Evolutionary conservation across 2,888 invertebrate species (phyloP).

Genomic region (Eilema depressum): DNA sequence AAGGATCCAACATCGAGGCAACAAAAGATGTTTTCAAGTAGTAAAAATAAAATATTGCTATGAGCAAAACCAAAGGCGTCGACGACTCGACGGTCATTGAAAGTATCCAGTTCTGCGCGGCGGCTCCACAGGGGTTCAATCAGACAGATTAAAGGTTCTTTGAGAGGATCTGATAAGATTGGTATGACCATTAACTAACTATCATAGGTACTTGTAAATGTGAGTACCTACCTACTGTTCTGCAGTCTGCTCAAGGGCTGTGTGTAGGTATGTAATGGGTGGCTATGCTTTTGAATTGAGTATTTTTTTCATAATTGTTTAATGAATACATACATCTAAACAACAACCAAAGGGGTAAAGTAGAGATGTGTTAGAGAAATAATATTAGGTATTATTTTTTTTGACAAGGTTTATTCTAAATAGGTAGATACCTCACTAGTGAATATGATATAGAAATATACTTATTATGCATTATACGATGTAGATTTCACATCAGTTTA

Average conservation of each 20-base stretch:
- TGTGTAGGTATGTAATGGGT: background rate
- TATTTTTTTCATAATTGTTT: no score
- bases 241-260: background rate
- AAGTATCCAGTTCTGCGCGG: conserved; percentile 21
- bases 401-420: no score
- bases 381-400: no score
- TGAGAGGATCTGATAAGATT: conserved; percentile 56
- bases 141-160: conserved; percentile 71
- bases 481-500: no score
- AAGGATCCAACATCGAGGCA: conserved; percentile 1
- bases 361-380: no score
- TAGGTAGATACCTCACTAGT: no score
- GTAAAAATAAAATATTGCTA: conserved; percentile 45
- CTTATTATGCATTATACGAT: no score
- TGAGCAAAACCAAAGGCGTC: conserved; percentile 51
- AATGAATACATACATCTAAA: no score
- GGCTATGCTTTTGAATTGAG: no score
- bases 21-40: conserved; percentile 30
- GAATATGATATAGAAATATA: no score
- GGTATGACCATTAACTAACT: conserved; percentile 41
- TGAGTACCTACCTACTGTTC: conserved; percentile 7
- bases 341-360: no score
- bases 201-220: conserved; percentile 36
- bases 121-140: conserved; percentile 57
- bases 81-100: conserved; percentile 22